phyloP scores from a whole-genome alignment of 2,888 invertebrate species.

The Aproaerema taeniolella region DNA sequence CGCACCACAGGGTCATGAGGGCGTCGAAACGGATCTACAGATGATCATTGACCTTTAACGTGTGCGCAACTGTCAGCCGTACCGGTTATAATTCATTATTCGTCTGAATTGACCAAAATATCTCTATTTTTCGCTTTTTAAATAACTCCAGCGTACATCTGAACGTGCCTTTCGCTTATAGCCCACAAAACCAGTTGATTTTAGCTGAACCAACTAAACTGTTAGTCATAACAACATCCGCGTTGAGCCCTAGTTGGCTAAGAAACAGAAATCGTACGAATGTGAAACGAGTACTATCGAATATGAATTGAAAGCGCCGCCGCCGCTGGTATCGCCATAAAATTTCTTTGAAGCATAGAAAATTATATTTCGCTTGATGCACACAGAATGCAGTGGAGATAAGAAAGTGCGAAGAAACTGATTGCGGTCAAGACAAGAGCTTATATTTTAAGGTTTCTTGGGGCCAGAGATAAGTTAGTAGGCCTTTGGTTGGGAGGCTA shows the following conservation, averaged over 20 bases:
- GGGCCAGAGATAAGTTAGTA: conserved; percentile 36
- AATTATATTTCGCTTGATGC: conserved; percentile 4
- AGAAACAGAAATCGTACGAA: conserved; percentile 25
- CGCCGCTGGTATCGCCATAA: conserved; percentile 1
- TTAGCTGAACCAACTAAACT: conserved; percentile 26
- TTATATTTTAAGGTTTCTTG: neutral
- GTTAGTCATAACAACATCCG: conserved; percentile 53
- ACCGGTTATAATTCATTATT: conserved; percentile 69
- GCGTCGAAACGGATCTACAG: conserved; percentile 74
- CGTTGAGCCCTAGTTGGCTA: conserved; percentile 49
- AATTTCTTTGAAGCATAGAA: conserved; percentile 5
- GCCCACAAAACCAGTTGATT: conserved; percentile 10
- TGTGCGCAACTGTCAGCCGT: conserved; percentile 57
- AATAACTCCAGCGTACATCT: conserved; percentile 4
- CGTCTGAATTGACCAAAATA: conserved; percentile 29
- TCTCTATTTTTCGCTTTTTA: conserved; percentile 7
- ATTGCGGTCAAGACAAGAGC: conserved; percentile 7
- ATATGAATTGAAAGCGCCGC: conserved; percentile 4
- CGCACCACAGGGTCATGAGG: conserved; percentile 71
- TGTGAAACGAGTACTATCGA: conserved; percentile 12
- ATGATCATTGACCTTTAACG: conserved; percentile 76
- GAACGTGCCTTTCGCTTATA: conserved; percentile 8
- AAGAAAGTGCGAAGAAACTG: conserved; percentile 4
- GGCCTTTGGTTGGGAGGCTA: conserved; percentile 43
- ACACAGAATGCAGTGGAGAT: conserved; percentile 3